Percentiles rank a stretch among this genome's conserved stretches.
Evolutionary conservation across 2,113 vertebrate species (phyloP).

Genomic region (Bucco capensis): DNA sequence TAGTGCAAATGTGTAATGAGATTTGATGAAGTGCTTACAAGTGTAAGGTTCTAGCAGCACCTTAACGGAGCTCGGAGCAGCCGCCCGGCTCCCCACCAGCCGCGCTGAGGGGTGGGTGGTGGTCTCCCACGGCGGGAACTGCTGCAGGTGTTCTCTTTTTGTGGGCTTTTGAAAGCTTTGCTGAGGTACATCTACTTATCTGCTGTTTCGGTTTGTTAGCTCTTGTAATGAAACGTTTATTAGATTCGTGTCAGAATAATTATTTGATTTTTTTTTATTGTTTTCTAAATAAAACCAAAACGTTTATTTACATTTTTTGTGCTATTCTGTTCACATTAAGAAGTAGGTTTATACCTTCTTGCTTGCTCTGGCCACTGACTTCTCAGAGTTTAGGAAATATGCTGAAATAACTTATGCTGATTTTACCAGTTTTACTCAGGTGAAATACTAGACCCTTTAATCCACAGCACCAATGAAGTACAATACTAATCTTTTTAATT

Average conservation of each 20-base stretch:
- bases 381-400: not conserved
- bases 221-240: too few relatives aligned
- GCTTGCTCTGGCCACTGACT: not conserved
- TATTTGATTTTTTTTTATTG: not conserved
- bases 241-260: too few relatives aligned
- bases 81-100: too few relatives aligned
- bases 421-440: not conserved
- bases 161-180: not conserved
- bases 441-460: not conserved
- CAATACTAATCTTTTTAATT: not conserved
- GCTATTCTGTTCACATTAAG: not conserved
- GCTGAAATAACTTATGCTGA: not conserved
- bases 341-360: not conserved
- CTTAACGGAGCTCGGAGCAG: not conserved
- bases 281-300: not conserved
- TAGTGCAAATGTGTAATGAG: fast-evolving
- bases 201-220: too few relatives aligned
- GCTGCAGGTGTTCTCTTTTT: too few relatives aligned
- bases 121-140: not conserved
- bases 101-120: not conserved
- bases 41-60: too few relatives aligned
- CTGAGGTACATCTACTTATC: fast-evolving
- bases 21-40: fast-evolving
- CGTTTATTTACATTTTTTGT: not conserved
- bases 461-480: not conserved